These are phyloP conservation scores for Ormyrus thymus DNA, from an alignment of 2,888 invertebrate species.

Conservation along the genomic window DNA sequence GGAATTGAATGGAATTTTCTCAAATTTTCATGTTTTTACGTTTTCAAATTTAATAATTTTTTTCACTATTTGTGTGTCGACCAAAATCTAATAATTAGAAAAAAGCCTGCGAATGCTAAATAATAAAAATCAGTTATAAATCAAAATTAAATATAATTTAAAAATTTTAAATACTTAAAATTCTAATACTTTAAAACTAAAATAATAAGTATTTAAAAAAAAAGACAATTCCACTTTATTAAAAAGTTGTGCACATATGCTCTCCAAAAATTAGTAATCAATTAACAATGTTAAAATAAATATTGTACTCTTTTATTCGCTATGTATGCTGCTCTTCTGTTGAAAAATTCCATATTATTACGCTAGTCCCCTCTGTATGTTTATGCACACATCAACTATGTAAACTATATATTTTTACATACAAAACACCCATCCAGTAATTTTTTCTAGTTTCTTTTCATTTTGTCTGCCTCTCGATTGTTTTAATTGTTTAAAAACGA, in stretches of 20 bases:
- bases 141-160: not conserved
- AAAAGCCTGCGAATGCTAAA: not conserved
- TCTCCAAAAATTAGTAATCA: conserved; percentile 68
- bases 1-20: not conserved
- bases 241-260: conserved; percentile 71
- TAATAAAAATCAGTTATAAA: not conserved
- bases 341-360: conserved; percentile 62
- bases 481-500: not conserved
- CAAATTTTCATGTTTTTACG: not conserved
- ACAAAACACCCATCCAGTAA: conserved; percentile 61
- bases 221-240: conserved; percentile 69
- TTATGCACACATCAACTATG: conserved; percentile 56
- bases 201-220: conserved; percentile 58
- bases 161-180: conserved; percentile 3
- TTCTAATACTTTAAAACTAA: not conserved
- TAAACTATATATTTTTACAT: conserved; percentile 54
- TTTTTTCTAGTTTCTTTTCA: conserved; percentile 13
- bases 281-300: conserved; percentile 74
- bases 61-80: not conserved
- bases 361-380: conserved; percentile 62
- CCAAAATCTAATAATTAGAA: not conserved
- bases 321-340: conserved; percentile 60
- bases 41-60: conserved; percentile 4
- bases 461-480: conserved; percentile 1
- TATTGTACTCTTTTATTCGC: conserved; percentile 68